A percentile compares a stretch with the other conserved stretches of the same genome.
These are phyloP conservation scores for Reticulitermes speratus DNA, from an alignment of 1,140 invertebrate species.

Conservation along the genomic window DNA sequence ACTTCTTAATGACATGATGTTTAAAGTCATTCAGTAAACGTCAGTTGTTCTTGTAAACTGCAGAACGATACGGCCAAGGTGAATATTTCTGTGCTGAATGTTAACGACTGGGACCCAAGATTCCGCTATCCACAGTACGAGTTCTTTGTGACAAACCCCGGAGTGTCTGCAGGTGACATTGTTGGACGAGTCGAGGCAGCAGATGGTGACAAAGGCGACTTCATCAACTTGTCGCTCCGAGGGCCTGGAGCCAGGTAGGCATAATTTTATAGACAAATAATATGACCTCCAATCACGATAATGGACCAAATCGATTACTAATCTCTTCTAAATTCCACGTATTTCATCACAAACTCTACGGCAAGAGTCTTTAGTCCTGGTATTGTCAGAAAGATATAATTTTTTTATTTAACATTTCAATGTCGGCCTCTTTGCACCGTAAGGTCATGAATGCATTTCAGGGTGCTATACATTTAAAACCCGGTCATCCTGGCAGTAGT, in stretches of 20 bases:
- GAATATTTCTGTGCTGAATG: constrained; percentile 79
- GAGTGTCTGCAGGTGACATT: constrained; percentile 40
- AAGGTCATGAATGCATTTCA: too few relatives aligned
- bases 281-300: too few relatives aligned
- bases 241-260: constrained; percentile 68
- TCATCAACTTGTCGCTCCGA: constrained; percentile 64
- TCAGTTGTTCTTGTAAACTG: constrained; percentile 37
- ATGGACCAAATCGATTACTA: background rate
- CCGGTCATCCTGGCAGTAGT: too few relatives aligned
- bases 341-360: too few relatives aligned
- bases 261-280: background rate
- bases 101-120: constrained; percentile 90
- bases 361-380: too few relatives aligned
- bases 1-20: too few relatives aligned
- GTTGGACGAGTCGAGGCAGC: constrained; percentile 71
- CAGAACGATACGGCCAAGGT: constrained; percentile 76
- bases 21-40: too few relatives aligned
- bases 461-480: too few relatives aligned
- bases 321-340: too few relatives aligned
- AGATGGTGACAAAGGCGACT: constrained; percentile 77
- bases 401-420: too few relatives aligned
- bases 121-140: constrained; percentile 86
- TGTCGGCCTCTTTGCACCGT: too few relatives aligned
- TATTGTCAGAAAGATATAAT: too few relatives aligned
- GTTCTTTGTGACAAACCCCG: constrained; percentile 63